Conservation (phyloP, 2,113 vertebrate genomes). For the Eudyptes chrysolophus region DNA sequence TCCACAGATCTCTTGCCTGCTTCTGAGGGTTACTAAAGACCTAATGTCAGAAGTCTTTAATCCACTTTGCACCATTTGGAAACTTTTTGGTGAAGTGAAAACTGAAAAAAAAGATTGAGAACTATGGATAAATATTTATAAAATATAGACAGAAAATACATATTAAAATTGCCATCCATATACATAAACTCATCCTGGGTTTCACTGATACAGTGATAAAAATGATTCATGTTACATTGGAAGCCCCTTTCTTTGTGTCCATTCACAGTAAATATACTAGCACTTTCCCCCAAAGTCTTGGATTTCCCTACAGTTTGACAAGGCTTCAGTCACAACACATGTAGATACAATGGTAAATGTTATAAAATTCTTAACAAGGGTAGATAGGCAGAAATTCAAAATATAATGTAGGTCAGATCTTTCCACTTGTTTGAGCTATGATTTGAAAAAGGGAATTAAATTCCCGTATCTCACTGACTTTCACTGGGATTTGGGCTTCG, state of each 20-base stretch:
- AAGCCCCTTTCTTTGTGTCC: not conserved
- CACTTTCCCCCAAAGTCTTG: not conserved
- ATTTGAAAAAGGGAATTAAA: conserved; percentile 17
- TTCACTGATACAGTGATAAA: not conserved
- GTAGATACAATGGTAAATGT: not conserved
- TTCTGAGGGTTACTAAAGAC: not conserved
- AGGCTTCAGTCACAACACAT: not conserved
- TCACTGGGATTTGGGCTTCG: not conserved
- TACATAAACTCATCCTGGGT: not conserved
- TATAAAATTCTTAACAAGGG: not conserved
- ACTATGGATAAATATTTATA: not conserved
- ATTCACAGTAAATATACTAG: not conserved
- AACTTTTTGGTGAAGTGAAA: not conserved
- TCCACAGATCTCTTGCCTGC: not conserved
- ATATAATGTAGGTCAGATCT: not conserved
- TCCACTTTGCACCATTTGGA: not conserved
- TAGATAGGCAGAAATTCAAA: not conserved
- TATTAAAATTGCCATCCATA: not conserved
- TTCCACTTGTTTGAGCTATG: not conserved
- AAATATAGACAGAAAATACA: not conserved
- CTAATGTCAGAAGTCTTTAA: not conserved
- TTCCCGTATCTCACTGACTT: conserved; percentile 15
- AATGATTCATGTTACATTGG: not conserved
- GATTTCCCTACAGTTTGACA: not conserved
- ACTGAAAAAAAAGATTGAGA: not conserved